Conservation (phyloP, 2,797 vertebrate species). For the Oreortyx pictus region DNA sequence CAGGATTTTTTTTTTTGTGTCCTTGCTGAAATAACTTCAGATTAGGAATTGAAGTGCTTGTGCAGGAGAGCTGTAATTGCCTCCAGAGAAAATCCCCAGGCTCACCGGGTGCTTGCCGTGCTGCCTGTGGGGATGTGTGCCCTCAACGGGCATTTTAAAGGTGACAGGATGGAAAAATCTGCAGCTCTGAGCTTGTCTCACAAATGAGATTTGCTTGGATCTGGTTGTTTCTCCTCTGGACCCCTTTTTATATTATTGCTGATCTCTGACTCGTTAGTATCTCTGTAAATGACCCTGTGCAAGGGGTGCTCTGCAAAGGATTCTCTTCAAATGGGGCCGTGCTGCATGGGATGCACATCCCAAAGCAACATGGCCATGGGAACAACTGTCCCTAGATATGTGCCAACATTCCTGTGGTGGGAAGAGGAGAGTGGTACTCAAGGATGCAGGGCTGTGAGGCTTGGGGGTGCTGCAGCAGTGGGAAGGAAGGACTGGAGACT, state of each 20-base stretch:
- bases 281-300: neutral
- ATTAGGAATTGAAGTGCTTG: conserved; percentile 50
- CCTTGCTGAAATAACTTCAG: conserved; percentile 29
- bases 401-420: neutral
- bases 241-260: neutral
- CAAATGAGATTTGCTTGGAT: neutral
- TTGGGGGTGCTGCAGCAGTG: rapidly evolving
- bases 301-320: neutral
- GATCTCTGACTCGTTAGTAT: neutral
- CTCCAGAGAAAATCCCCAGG: neutral
- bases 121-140: neutral
- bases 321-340: neutral
- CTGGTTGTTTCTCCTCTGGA: neutral
- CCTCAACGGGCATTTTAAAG: neutral
- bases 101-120: neutral
- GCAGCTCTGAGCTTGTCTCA: neutral
- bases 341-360: neutral
- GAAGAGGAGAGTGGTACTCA: rapidly evolving
- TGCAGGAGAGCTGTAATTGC: conserved; percentile 22
- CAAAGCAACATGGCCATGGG: rapidly evolving
- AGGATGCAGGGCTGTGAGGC: neutral
- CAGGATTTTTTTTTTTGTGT: conserved; percentile 5
- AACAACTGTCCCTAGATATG: too few relatives aligned
- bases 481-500: rapidly evolving
- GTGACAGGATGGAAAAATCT: neutral